Evolutionary conservation across 2,888 invertebrate genomes (phyloP).

Genomic region (Dicycla oo): DNA sequence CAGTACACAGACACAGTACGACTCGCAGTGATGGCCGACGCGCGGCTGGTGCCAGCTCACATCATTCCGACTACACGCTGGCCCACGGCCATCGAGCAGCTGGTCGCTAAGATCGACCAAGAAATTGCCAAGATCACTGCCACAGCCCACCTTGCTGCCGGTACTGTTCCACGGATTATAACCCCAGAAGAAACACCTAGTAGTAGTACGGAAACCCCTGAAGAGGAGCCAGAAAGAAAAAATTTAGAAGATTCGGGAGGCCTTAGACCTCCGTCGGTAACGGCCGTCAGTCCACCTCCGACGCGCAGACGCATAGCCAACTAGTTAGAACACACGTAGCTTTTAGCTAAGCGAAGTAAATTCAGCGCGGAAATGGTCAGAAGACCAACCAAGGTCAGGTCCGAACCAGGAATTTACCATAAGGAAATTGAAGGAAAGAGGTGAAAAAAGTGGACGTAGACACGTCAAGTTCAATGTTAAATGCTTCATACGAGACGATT

Average conservation of each 20-base stretch:
- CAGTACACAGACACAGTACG: constrained; percentile 92
- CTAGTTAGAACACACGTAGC: constrained; percentile 57
- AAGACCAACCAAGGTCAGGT: constrained; percentile 15
- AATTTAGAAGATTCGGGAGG: constrained; percentile 55
- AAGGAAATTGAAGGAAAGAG: constrained; percentile 31
- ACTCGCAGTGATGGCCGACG: constrained; percentile 93
- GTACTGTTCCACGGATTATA: constrained; percentile 70
- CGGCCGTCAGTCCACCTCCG: constrained; percentile 80
- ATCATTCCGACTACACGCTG: constrained; percentile 87
- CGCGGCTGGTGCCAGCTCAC: constrained; percentile 92
- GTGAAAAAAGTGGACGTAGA: constrained; percentile 31
- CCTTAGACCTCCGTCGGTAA: constrained; percentile 74
- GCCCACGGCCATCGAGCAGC: constrained; percentile 82
- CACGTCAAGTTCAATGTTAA: constrained; percentile 34
- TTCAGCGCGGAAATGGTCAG: constrained; percentile 11
- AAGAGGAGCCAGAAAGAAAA: constrained; percentile 42
- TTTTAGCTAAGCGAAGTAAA: constrained; percentile 49
- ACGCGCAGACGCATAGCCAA: constrained; percentile 73
- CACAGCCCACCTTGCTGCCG: constrained; percentile 62
- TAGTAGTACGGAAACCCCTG: constrained; percentile 45
- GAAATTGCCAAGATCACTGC: constrained; percentile 83
- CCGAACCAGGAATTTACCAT: constrained; percentile 26
- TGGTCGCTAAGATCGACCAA: constrained; percentile 82
- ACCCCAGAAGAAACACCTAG: constrained; percentile 65
- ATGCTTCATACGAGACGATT: constrained; percentile 41